Conservation (phyloP, 2,888 invertebrate species). For the Charanyca ferruginea region DNA sequence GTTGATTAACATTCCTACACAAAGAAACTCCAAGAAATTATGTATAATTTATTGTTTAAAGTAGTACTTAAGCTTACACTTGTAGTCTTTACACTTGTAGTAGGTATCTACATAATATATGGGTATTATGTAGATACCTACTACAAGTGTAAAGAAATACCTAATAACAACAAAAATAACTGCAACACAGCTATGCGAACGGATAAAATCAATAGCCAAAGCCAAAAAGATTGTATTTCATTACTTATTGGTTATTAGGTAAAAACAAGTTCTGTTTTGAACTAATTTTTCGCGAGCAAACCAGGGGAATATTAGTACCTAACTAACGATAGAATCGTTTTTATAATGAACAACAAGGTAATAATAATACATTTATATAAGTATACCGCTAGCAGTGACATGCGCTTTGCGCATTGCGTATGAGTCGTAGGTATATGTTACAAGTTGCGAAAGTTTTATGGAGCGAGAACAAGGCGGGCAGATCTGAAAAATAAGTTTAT, state of each 20-base stretch:
- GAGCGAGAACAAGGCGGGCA: slow-evolving; percentile 73
- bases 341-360: slow-evolving; percentile 51
- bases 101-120: too few relatives aligned
- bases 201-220: slow-evolving; percentile 9
- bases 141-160: slow-evolving; percentile 43
- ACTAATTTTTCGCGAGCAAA: slow-evolving; percentile 2
- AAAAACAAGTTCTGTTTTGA: slow-evolving; percentile 7
- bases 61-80: too few relatives aligned
- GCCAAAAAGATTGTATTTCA: neutral
- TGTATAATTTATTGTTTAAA: too few relatives aligned
- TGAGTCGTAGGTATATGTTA: slow-evolving; percentile 63
- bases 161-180: slow-evolving; percentile 32
- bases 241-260: too few relatives aligned
- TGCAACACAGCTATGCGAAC: slow-evolving; percentile 18
- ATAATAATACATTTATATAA: slow-evolving; percentile 52
- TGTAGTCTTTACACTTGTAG: too few relatives aligned
- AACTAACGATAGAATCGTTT: slow-evolving; percentile 38
- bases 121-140: neutral
- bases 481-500: slow-evolving; percentile 78
- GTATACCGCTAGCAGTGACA: slow-evolving; percentile 45
- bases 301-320: slow-evolving; percentile 35
- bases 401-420: slow-evolving; percentile 61
- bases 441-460: slow-evolving; percentile 80
- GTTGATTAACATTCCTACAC: slow-evolving; percentile 11
- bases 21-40: neutral